Conservation (phyloP, 2,113 vertebrate genomes). For the Dromaius novaehollandiae region DNA sequence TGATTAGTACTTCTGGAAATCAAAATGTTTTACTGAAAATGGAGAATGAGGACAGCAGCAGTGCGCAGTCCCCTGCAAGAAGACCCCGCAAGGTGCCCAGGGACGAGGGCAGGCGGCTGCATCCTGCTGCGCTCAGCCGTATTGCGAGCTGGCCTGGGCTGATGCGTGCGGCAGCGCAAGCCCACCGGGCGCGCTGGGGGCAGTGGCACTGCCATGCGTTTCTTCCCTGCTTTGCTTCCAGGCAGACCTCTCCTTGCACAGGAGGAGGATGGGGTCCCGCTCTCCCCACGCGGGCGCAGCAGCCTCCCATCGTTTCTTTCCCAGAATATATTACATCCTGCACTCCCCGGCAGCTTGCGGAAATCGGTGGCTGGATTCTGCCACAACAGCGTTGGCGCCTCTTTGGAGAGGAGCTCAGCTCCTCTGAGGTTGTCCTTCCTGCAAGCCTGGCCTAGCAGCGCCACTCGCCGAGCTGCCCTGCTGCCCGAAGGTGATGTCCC, state of each 20-base stretch:
- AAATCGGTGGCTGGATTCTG: no score
- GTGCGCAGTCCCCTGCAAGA: not conserved
- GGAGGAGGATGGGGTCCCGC: no score
- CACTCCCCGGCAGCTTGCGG: not conserved
- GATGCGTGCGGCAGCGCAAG: not conserved
- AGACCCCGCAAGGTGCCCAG: not conserved
- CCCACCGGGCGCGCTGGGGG: no score
- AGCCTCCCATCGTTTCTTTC: not conserved
- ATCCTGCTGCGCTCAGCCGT: not conserved
- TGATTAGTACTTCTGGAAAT: conserved; percentile 79
- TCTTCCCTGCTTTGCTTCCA: not conserved
- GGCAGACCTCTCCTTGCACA: not conserved
- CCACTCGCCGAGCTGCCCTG: not conserved
- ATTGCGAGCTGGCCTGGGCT: accelerated
- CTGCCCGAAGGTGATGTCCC: accelerated
- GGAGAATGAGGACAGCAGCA: not conserved
- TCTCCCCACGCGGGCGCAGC: no score
- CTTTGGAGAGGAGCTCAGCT: not conserved
- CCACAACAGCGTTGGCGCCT: not conserved
- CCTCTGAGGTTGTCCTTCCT: not conserved
- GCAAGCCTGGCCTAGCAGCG: not conserved
- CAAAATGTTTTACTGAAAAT: conserved; percentile 54
- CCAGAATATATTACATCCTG: not conserved
- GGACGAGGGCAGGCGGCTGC: not conserved
- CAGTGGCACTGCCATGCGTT: not conserved